Evolutionary conservation across 2,888 invertebrate species (phyloP).

Genomic region (Pseudococcus longispinus): DNA sequence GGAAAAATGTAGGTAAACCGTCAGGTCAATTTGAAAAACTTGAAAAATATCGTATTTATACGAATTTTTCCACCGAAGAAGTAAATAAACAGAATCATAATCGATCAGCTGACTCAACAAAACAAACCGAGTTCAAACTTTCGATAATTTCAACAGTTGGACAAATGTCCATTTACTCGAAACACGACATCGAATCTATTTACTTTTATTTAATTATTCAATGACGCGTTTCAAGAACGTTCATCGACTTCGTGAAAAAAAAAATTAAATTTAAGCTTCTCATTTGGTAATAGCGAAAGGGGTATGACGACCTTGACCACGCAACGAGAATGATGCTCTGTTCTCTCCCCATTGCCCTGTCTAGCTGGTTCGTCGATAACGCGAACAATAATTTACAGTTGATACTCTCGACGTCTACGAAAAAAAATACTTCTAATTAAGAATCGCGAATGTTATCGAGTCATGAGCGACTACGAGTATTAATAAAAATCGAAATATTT

Average conservation of each 20-base stretch:
- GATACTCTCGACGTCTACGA: not conserved
- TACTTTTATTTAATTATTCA: not conserved
- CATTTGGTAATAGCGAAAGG: not conserved
- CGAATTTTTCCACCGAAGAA: no score
- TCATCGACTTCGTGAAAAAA: not conserved
- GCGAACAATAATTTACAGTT: not conserved
- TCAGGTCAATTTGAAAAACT: no score
- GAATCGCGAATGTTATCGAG: not conserved
- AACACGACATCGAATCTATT: not conserved
- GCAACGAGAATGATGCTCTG: not conserved
- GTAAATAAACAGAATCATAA: no score
- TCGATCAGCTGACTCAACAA: no score
- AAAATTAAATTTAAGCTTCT: not conserved
- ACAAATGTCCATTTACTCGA: not conserved
- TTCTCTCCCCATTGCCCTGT: not conserved
- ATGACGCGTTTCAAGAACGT: not conserved
- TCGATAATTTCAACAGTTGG: not conserved
- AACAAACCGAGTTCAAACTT: no score
- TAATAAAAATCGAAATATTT: not conserved
- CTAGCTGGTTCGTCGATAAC: not conserved
- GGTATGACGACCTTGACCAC: slow-evolving; percentile 8
- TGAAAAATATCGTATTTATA: no score
- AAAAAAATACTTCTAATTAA: not conserved
- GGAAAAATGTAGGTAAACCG: no score
- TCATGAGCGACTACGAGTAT: not conserved